Evolutionary conservation across 2,113 vertebrate species (phyloP).

Genomic region (Lethenteron reissneri): DNA sequence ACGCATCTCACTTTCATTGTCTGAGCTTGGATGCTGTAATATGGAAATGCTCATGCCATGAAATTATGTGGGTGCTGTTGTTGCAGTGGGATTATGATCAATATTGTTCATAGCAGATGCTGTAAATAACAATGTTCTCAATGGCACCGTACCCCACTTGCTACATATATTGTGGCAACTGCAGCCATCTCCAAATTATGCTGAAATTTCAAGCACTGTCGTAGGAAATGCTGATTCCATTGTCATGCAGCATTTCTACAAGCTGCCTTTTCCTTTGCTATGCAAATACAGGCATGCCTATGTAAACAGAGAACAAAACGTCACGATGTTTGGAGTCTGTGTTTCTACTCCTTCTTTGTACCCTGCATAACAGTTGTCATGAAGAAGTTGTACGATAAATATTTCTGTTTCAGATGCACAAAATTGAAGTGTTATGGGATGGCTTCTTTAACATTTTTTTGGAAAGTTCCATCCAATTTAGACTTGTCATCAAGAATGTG

Average conservation of each 20-base stretch:
- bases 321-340: conserved; percentile 11
- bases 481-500: conserved; percentile 9
- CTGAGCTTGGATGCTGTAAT: conserved; percentile 9
- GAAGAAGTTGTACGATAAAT: background rate
- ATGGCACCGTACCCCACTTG: conserved; percentile 8
- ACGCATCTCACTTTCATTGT: conserved; percentile 6
- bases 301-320: conserved; percentile 7
- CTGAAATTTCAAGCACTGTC: conserved; percentile 9
- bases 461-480: conserved; percentile 10
- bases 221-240: conserved; percentile 10
- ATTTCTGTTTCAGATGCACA: conserved; percentile 1
- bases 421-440: conserved; percentile 8
- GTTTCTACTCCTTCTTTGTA: conserved; percentile 10
- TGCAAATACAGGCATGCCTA: conserved; percentile 10
- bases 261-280: conserved; percentile 7
- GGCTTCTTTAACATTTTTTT: conserved; percentile 7
- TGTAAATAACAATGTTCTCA: conserved; percentile 10
- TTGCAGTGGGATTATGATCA: conserved; percentile 9
- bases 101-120: conserved; percentile 10
- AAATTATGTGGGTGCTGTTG: conserved; percentile 8
- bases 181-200: conserved; percentile 8
- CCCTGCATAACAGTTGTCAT: conserved; percentile 10
- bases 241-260: conserved; percentile 10
- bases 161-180: conserved; percentile 8
- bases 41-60: conserved; percentile 9